Base-by-base conservation (phyloP, 2,888 invertebrate species). In the Acronicta leporina region DNA sequence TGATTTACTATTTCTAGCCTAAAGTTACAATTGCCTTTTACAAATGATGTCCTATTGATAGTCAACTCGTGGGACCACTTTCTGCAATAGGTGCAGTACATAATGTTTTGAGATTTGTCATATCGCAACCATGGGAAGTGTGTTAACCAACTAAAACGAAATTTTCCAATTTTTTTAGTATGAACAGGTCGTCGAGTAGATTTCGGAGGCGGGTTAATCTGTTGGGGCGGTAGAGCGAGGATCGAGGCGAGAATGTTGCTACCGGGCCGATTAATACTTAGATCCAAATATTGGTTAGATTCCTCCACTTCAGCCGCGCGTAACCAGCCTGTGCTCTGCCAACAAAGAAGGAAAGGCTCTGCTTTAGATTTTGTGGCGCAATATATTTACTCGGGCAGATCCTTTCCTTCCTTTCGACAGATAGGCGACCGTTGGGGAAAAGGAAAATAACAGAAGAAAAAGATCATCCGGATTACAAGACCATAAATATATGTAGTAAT, bases 1-100 rank as follows among this genome's bases (percentile, higher is more conserved):
- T 97, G 97, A 86, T 97, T 97, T 47, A 97, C 96, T 79, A 97
- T 97, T 91, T 97, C 97, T 65, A 97, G 92, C 53, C 97, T 95
- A 89, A 97, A 97, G 87, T 97, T 97, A 47, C 96, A 95, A 80
- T 96, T 97, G 59, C 97, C 97, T 79, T 96, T 96, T n/a, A 97
- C 96, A 79, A 97, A 97, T 0, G 97, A 97, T n/a, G 97, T 97
- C 60, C 97, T 95, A 79, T 96, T 96, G 65, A 96, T 96, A 13
- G 96, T 96, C 73, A 84, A 65, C 48, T 84, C 82, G 48, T 95
- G 95, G 53, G 96, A 96, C 97, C 97, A 97, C 79, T 96, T 96
- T 66, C 97, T 94, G 81, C 97, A 97, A 79, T 95, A 96, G 77
- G 95, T 96, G 85, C 97, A 97, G 85, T 92, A 97, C 97, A 97